Conservation (phyloP, 2,113 vertebrate species). For the Pangasianodon hypophthalmus region DNA sequence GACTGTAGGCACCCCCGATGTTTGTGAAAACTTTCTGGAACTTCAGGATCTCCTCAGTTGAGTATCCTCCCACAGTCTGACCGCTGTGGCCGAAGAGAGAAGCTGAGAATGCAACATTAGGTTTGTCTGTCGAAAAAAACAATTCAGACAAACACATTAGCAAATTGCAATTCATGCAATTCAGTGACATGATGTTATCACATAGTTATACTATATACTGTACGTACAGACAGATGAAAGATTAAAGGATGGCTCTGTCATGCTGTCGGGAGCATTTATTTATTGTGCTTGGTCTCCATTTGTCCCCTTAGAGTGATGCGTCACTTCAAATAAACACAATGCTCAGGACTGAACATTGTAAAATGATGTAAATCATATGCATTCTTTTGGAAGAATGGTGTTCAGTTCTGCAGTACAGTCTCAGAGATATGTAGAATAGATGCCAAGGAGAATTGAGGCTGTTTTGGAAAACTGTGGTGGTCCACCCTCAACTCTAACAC, state of each 20-base stretch:
- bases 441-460: no score
- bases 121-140: not conserved
- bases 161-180: not conserved
- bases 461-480: no score
- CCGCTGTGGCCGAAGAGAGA: not conserved
- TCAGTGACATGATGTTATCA: not conserved
- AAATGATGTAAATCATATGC: no score
- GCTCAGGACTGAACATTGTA: not conserved
- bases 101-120: not conserved
- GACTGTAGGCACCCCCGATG: not conserved
- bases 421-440: no score
- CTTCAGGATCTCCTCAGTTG: not conserved
- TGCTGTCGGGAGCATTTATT: not conserved
- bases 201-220: not conserved
- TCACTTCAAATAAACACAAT: not conserved
- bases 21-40: constrained; percentile 14
- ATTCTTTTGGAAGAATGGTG: no score
- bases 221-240: not conserved
- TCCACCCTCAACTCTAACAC: no score
- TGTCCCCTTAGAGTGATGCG: not conserved
- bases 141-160: not conserved
- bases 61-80: constrained; percentile 10
- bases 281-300: not conserved
- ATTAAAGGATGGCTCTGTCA: not conserved
- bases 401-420: no score